Evolutionary conservation across 1,140 invertebrate species (phyloP), one percentile per base, ranked within the genome.

Genomic region (Halyomorpha halys): DNA sequence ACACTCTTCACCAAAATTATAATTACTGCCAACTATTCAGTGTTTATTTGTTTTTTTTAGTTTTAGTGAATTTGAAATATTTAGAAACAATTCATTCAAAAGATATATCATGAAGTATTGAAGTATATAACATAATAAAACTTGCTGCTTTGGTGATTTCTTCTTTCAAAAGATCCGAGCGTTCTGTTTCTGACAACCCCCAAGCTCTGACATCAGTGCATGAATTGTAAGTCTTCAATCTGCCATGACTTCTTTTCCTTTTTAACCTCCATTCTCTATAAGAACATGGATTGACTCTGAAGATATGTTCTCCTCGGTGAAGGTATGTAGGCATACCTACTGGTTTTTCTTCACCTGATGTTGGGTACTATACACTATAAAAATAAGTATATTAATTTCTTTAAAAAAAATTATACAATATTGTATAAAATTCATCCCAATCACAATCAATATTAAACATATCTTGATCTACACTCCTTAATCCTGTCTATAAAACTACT

Each of bases 241-340:
- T 59, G 5, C 62, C 66, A 60, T 61, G 54, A 53, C 66, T 67
- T 56, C 66, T 53, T 30, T 64, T 64, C 19, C 66, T 64, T 6
- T 59, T 60, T 15, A 67, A 34, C 23, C 19, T 39, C 34, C 34
- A 39, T 39, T 39, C 34, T 4, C 53, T 21, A 13, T 16, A 49
- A 14, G 18, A 8, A 14, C 6, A 25, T 15, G 2, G 18, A 5
- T 15, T 4, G 6, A 2, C 53, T 56, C 27, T 23, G 53, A 56
- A 56, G 18, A 56, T 23, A 3, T 23, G 53, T 6, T 21, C 23
- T 6, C 53, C 19, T 13, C 53, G 18, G 5, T 19, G 15, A 6
- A 56, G 19, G 23, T 23, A 56, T 23, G 53, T 23, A 4, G 53
- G 53, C 53, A 56, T 56, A 5, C n/a, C n/a, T n/a, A n/a, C 34